Conservation (phyloP, 2,888 invertebrate species). For the Ditylenchus weischeri region DNA sequence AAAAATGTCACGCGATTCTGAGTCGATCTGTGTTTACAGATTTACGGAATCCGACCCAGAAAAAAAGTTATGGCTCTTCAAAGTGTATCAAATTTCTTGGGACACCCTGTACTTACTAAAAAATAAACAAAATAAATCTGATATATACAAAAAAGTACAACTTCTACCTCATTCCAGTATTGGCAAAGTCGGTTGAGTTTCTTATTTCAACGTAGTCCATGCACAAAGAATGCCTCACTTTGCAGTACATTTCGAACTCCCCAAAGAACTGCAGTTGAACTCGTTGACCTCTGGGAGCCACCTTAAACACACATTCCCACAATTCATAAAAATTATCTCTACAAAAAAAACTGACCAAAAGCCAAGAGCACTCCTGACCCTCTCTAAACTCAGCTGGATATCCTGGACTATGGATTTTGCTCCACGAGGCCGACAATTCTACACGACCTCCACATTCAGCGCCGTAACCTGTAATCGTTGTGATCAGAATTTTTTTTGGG, state of each 20-base stretch:
- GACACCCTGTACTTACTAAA: no score
- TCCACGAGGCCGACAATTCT: slow-evolving; percentile 41
- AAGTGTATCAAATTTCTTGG: no score
- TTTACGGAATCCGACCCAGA: no score
- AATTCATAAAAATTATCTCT: neutral
- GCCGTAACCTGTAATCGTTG: slow-evolving; percentile 57
- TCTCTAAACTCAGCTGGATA: slow-evolving; percentile 57
- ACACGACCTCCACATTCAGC: slow-evolving; percentile 56
- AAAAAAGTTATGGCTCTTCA: no score
- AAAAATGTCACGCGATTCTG: no score
- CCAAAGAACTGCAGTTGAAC: slow-evolving; percentile 58
- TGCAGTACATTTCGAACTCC: slow-evolving; percentile 59
- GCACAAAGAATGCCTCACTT: slow-evolving; percentile 58
- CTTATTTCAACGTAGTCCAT: slow-evolving; percentile 59
- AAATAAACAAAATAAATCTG: no score
- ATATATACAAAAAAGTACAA: no score
- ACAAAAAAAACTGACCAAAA: slow-evolving; percentile 32
- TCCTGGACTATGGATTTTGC: slow-evolving; percentile 50
- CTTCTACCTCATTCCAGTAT: slow-evolving; percentile 58
- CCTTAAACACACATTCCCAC: neutral
- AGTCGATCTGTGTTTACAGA: no score
- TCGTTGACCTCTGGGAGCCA: slow-evolving; percentile 53
- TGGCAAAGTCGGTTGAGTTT: slow-evolving; percentile 59
- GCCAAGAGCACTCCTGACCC: slow-evolving; percentile 59
- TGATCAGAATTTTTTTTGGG: no score